phyloP scores from a whole-genome alignment of 2,888 invertebrate species.

The Polyommatus iphigenia region DNA sequence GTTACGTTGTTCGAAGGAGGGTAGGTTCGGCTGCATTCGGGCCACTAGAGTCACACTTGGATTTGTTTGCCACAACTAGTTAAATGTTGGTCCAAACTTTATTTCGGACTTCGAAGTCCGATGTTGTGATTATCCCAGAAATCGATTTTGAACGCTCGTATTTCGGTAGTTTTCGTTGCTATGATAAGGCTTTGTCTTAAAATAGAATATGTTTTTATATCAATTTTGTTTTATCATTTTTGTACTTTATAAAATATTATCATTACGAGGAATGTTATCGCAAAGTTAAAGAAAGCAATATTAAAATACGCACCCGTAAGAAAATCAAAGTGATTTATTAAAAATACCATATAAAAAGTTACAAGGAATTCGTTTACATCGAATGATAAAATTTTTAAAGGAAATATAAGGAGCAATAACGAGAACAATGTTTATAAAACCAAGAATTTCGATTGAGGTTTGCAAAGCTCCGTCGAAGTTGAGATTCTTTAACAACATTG shows the following conservation, averaged over 20 bases:
- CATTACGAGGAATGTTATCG: neutral
- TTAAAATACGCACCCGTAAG: neutral
- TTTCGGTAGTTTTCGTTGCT: conserved; percentile 38
- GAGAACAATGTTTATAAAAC: conserved; percentile 72
- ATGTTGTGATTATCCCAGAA: conserved; percentile 62
- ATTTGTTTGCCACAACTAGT: conserved; percentile 75
- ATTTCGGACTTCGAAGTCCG: conserved; percentile 65
- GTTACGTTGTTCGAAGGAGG: conserved; percentile 44
- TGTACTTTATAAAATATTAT: neutral
- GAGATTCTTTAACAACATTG: conserved; percentile 77
- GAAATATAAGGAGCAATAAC: conserved; percentile 61
- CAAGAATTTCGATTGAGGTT: conserved; percentile 76
- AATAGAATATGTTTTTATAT: neutral
- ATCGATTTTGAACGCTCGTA: conserved; percentile 45
- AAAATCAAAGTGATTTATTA: conserved; percentile 32
- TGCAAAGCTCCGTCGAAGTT: conserved; percentile 67
- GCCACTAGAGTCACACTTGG: conserved; percentile 63
- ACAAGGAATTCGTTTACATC: conserved; percentile 34
- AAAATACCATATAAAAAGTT: conserved; percentile 6
- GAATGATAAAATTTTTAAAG: conserved; percentile 55
- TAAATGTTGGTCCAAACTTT: conserved; percentile 74
- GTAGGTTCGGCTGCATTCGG: conserved; percentile 53
- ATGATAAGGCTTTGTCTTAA: conserved; percentile 27
- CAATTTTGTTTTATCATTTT: neutral
- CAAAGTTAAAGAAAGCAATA: neutral